phyloP scores from a whole-genome alignment of 2,797 vertebrate genomes.

The Catharus ustulatus region DNA sequence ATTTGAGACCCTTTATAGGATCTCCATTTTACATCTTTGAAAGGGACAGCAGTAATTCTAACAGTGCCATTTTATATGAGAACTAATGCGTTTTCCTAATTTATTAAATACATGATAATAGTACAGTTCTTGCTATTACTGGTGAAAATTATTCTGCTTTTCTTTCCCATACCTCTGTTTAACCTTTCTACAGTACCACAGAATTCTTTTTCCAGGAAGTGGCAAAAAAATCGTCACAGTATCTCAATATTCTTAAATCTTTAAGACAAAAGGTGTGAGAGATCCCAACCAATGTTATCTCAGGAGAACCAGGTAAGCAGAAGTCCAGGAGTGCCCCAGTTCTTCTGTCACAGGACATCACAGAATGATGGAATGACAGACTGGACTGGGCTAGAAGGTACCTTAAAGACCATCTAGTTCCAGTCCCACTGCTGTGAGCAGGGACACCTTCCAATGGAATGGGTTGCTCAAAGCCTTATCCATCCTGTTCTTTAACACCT shows the following conservation, averaged over 20 bases:
- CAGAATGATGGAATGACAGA: not conserved
- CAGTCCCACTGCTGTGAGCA: not conserved
- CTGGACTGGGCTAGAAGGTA: not conserved
- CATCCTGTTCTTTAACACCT: not conserved
- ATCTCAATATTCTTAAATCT: not conserved
- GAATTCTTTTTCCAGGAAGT: not conserved
- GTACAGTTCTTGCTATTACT: not conserved
- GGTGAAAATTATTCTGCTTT: not conserved
- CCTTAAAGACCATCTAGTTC: not conserved
- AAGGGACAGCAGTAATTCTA: not conserved
- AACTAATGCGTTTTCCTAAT: not conserved
- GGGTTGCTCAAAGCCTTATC: not conserved
- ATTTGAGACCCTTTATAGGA: not conserved
- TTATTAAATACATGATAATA: not conserved
- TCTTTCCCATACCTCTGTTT: not conserved
- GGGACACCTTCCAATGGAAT: not conserved
- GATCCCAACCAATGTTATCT: not conserved
- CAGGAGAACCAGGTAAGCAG: not conserved
- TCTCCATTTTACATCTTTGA: not conserved
- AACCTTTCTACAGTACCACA: not conserved
- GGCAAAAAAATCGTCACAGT: not conserved
- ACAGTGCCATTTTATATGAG: not conserved
- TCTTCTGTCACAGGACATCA: not conserved
- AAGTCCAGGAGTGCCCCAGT: not conserved
- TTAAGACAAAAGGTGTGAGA: not conserved